phyloP scores from a whole-genome alignment of 2,888 invertebrate species.

The Plusia festucae region DNA sequence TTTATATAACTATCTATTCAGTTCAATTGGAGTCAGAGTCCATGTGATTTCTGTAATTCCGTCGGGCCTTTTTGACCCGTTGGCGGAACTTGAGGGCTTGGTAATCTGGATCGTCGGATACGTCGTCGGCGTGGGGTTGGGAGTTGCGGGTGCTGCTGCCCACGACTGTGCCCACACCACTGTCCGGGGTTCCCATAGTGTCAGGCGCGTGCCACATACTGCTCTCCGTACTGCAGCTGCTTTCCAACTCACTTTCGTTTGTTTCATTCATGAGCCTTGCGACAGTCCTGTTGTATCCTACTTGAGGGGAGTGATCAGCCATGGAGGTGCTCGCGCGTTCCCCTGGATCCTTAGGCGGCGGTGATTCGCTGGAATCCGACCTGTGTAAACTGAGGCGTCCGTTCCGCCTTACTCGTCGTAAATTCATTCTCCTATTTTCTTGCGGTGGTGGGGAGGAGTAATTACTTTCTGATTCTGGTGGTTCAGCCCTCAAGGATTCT shows the following conservation, averaged over 20 bases:
- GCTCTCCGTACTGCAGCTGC: conserved; percentile 84
- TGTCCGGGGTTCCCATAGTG: conserved; percentile 76
- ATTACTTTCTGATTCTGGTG: conserved; percentile 68
- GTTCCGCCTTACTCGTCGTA: conserved; percentile 73
- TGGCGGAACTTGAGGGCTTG: conserved; percentile 88
- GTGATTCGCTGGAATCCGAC: conserved; percentile 83
- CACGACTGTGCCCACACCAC: conserved; percentile 77
- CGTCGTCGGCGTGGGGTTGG: conserved; percentile 70
- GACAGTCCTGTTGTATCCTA: conserved; percentile 76
- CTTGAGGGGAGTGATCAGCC: conserved; percentile 68
- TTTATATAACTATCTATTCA: conserved; percentile 63
- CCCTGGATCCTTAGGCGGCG: conserved; percentile 72
- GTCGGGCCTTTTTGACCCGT: conserved; percentile 90
- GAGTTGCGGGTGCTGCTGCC: conserved; percentile 77
- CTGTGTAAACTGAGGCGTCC: conserved; percentile 72
- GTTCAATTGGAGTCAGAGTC: conserved; percentile 91
- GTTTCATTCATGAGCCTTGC: conserved; percentile 86
- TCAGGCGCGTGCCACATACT: conserved; percentile 72
- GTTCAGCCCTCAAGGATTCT: conserved; percentile 76
- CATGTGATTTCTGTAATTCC: conserved; percentile 91
- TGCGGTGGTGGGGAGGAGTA: conserved; percentile 67
- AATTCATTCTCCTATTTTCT: conserved; percentile 68
- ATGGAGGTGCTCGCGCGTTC: conserved; percentile 68
- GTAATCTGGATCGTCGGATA: conserved; percentile 85
- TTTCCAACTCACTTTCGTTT: conserved; percentile 86